Evolutionary conservation across 2,113 vertebrate genomes (phyloP), one percentile per base, ranked within the genome.

Genomic region (Spermophilus dauricus): DNA sequence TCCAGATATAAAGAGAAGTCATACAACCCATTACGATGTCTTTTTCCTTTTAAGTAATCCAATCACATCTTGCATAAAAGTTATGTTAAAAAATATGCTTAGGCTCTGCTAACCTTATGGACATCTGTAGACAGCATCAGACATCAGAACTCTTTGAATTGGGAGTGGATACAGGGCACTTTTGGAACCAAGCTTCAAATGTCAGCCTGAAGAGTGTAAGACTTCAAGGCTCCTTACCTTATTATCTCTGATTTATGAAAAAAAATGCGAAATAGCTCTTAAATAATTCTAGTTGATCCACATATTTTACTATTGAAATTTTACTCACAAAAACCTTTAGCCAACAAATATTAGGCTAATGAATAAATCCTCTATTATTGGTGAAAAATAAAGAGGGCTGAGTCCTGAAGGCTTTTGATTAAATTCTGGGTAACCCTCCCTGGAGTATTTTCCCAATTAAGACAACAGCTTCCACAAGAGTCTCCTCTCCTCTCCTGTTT

Each of bases 221-320:
- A 84, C n/a, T 89, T 88, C n/a, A 91, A 20, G 34, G 11, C 12
- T 91, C 87, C 58, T 61, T 76, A 75, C 20, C 51, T 18, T 53
- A 10, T 61, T 92, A 88, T 4, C 26, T 24, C 51, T 14, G 37
- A 34, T 77, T 84, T 92, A 72, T 56, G 42, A 42, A 77, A 76
- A 77, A 76, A 94, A 63, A 32, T 24, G 32, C n/a, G 1, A 30
- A 45, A 42, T 39, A 45, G 61, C 26, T 69, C 14, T 77, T 77
- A 94, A 94, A 83, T 76, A n/a, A 82, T 83, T 86, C 30, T 20
- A 89, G 53, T 18, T 39, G 83, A 78, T 48, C n/a, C 32, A 39
- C 56, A 76, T 76, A 58, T 84, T 92, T 87, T 70, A 72, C 12
- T 63, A 77, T 18, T 72, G 5, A 77, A 93, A 85, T 84, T 95